These are phyloP conservation scores for Astreopora myriophthalma DNA, from an alignment of 64 coral and sea anemone species.

Conservation along the genomic window DNA sequence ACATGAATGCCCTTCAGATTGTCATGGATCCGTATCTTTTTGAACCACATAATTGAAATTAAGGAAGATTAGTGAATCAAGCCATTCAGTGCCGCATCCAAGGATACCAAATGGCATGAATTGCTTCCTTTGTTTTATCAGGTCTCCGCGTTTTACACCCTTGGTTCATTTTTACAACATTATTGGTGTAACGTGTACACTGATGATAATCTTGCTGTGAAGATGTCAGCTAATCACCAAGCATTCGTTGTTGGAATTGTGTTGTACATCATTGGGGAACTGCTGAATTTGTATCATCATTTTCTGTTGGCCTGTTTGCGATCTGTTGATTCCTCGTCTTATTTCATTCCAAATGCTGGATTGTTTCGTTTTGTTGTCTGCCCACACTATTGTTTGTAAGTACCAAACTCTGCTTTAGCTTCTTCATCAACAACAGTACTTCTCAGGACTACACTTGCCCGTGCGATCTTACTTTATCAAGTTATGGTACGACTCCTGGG, in stretches of 20 bases:
- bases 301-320: constrained; percentile 47
- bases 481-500: no score
- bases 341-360: constrained; percentile 75
- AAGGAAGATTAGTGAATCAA: no score
- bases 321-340: constrained; percentile 54
- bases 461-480: no score
- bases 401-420: neutral
- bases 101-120: no score
- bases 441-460: no score
- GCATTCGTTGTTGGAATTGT: constrained; percentile 42
- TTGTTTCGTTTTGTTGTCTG: constrained; percentile 78
- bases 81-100: no score
- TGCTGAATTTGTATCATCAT: constrained; percentile 82
- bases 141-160: constrained; percentile 68
- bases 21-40: no score
- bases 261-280: constrained; percentile 66
- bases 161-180: constrained; percentile 80
- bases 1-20: no score
- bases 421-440: no score
- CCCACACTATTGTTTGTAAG: constrained; percentile 89
- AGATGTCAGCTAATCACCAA: constrained; percentile 57
- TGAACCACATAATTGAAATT: no score
- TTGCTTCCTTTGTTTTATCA: constrained; percentile 1
- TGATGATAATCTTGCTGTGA: constrained; percentile 9
- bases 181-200: constrained; percentile 94